Conservation (phyloP, 2,888 invertebrate species). For the Cylindroiulus punctatus region DNA sequence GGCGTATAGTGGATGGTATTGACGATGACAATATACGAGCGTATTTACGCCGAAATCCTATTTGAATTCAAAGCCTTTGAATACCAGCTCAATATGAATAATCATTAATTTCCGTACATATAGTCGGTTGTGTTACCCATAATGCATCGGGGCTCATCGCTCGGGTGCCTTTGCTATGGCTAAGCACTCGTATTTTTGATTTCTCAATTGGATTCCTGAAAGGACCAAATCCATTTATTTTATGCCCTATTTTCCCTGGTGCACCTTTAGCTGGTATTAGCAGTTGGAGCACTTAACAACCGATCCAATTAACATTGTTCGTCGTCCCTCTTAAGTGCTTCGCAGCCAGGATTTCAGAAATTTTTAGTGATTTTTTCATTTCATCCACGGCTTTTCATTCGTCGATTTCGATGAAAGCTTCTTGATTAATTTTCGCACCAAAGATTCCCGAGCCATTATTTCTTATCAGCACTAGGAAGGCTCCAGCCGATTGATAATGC, state of each 20-base stretch:
- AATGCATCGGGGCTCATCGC: neutral
- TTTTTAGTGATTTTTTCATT: constrained; percentile 10
- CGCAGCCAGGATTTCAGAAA: constrained; percentile 22
- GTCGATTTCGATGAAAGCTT: constrained; percentile 28
- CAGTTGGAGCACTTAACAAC: constrained; percentile 15
- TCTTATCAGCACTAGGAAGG: neutral
- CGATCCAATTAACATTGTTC: constrained; percentile 32
- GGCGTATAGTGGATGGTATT: too few relatives aligned
- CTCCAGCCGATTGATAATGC: constrained; percentile 19
- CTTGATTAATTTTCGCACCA: constrained; percentile 32
- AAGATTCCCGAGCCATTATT: constrained; percentile 32
- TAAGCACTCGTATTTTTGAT: constrained; percentile 32
- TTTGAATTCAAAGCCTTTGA: neutral
- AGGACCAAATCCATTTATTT: constrained; percentile 32
- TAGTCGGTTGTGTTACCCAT: neutral
- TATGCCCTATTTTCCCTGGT: neutral
- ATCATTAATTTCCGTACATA: neutral
- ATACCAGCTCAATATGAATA: neutral
- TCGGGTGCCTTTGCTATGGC: constrained; percentile 23
- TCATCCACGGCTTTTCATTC: neutral
- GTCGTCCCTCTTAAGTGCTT: constrained; percentile 12
- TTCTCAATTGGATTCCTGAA: constrained; percentile 22
- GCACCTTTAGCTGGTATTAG: constrained; percentile 2
- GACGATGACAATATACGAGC: too few relatives aligned
- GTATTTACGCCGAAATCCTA: neutral